Conservation (phyloP, 2,797 vertebrate genomes). For the Pelobates cultripes region DNA sequence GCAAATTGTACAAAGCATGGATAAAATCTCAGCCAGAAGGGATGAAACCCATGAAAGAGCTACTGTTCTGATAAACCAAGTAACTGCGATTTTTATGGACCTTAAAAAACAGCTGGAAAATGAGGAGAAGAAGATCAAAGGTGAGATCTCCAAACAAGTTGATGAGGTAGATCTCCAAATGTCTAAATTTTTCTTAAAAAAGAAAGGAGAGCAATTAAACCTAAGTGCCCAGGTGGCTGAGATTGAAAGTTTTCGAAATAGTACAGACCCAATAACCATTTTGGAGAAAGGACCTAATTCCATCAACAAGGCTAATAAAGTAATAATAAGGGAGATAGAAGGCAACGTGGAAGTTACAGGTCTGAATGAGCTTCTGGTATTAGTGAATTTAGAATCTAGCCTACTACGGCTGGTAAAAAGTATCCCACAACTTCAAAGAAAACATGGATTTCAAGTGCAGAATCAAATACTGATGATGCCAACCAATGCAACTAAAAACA, state of each 20-base stretch:
- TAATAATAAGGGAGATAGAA: background rate
- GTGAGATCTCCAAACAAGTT: background rate
- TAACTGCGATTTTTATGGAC: background rate
- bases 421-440: background rate
- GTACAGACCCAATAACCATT: background rate
- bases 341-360: background rate
- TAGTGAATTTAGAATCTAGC: background rate
- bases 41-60: background rate
- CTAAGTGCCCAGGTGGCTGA: background rate
- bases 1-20: background rate
- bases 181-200: background rate
- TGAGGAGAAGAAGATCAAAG: slow-evolving; percentile 1
- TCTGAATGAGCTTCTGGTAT: background rate
- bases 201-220: background rate
- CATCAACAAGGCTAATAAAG: background rate
- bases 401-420: background rate
- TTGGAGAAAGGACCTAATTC: background rate
- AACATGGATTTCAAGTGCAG: background rate
- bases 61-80: background rate
- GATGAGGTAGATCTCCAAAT: background rate
- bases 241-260: background rate
- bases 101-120: background rate
- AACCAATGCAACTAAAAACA: too few species aligned
- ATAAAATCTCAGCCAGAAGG: background rate
- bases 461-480: background rate